Base-by-base conservation (phyloP, 2,888 invertebrate species). In the Morpho achilles region DNA sequence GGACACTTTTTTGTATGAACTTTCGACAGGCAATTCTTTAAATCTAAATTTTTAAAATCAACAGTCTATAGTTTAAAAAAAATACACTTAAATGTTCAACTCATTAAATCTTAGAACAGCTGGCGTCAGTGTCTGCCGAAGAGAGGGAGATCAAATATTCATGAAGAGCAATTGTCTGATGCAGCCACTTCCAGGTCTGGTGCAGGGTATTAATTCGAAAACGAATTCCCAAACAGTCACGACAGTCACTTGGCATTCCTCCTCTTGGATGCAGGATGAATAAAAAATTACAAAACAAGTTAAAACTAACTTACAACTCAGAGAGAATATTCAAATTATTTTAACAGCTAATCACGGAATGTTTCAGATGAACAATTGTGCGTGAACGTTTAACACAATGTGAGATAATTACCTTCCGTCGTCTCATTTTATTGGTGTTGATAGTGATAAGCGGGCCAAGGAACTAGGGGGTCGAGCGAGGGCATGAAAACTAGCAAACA, bases 111-210 rank as follows among this genome's bases (percentile, higher is more conserved):
- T 62, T 74, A 68, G 72, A 64, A 65, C 72, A 74, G 68, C 79
- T 78, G 72, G 85, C 84, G 72, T 95, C 93, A 87, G 94, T 93
- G 87, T 95, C 94, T 76, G 94, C 94, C 70, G 95, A 92, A 67
- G 94, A 95, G 74, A 96, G 93, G 72, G 95, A 94, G 87, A 96
- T 95, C 76, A 97, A 92, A 79, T 96, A 96, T 76, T 96, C 96
- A 93, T 97, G 97, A 63, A 97, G 93, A 74, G 94, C 95, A 77
- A 96, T 95, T 68, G 97, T 97, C 87, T 96, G 96, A 85, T 97
- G 97, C 84, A 97, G 91, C 97, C 97, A 97, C 96, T 97, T 97
- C 95, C 96, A 97, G 82, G 97, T 97, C 91, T 96, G 96, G 91
- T 97, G 96, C 90, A 96, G 94, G 91, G 94, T 93, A 91, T 95